Percentiles rank a stretch among this genome's conserved stretches.
These are phyloP conservation scores for Probaryconus sp. DNA, from an alignment of 1,140 invertebrate genomes.

Conservation along the genomic window DNA sequence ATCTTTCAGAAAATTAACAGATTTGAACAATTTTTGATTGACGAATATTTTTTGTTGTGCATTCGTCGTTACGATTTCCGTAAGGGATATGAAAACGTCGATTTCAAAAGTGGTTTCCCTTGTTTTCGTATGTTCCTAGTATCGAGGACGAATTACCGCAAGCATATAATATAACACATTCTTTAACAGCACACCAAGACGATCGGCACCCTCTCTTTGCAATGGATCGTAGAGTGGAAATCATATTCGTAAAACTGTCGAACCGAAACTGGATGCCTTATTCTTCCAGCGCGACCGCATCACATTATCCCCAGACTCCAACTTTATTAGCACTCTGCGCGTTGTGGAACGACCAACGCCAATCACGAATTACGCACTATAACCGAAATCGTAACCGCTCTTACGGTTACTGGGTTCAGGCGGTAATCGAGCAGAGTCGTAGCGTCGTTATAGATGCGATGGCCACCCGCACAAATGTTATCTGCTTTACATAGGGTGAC, in stretches of 20 bases:
- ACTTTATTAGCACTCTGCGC: constrained; percentile 75
- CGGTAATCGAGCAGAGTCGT: constrained; percentile 62
- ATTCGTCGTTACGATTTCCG: constrained; percentile 46
- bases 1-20: constrained; percentile 27
- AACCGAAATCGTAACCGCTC: constrained; percentile 71
- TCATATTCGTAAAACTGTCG: constrained; percentile 77
- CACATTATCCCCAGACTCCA: constrained; percentile 58
- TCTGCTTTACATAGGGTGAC: constrained; percentile 59
- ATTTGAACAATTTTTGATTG: constrained; percentile 15
- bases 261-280: constrained; percentile 74
- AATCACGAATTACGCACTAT: constrained; percentile 76
- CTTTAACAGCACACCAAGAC: no score
- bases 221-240: constrained; percentile 67
- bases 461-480: constrained; percentile 66
- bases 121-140: constrained; percentile 67
- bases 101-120: constrained; percentile 69
- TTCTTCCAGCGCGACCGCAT: constrained; percentile 61
- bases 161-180: no score
- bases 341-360: constrained; percentile 69
- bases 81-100: constrained; percentile 37
- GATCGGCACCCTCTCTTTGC: constrained; percentile 55
- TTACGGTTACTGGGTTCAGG: constrained; percentile 61
- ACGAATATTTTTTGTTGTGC: constrained; percentile 30
- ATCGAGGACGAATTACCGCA: constrained; percentile 68
- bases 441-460: constrained; percentile 62